phyloP scores from a whole-genome alignment of 2,113 vertebrate species.

The Brachyhypopomus occidentalis region DNA sequence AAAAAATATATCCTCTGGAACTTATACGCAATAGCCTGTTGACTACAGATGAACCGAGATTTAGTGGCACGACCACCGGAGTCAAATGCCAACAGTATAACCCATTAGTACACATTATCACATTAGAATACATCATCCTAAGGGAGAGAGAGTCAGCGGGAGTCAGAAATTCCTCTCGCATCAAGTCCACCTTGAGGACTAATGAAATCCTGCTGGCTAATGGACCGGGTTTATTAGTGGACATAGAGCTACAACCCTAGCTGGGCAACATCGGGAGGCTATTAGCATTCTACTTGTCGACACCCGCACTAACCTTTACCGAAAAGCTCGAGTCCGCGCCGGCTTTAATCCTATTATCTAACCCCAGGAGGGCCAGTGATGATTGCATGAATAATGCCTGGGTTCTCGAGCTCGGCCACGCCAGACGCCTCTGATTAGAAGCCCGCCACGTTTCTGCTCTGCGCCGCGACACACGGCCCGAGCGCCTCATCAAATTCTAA shows the following conservation, averaged over 20 bases:
- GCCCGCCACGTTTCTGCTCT: not conserved
- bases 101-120: conserved; percentile 5
- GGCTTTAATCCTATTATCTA: conserved; percentile 39
- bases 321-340: conserved; percentile 19
- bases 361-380: conserved; percentile 37
- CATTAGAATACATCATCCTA: not conserved
- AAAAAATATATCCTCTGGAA: too few species aligned
- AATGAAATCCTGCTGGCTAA: conserved; percentile 30
- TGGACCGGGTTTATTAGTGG: conserved; percentile 30
- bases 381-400: conserved; percentile 56
- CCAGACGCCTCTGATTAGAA: conserved; percentile 33
- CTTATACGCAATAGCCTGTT: not conserved
- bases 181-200: not conserved
- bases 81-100: conserved; percentile 1
- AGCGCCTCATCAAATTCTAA: conserved; percentile 40
- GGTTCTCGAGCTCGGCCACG: not conserved
- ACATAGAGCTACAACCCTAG: not conserved
- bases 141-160: not conserved
- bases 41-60: not conserved
- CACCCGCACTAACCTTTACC: conserved; percentile 51
- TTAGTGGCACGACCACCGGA: not conserved
- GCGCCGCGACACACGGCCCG: not conserved
- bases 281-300: conserved; percentile 46
- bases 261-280: conserved; percentile 31
- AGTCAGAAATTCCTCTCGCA: not conserved